These are phyloP conservation scores for Strix uralensis DNA, from an alignment of 2,113 vertebrate genomes.

Conservation along the genomic window DNA sequence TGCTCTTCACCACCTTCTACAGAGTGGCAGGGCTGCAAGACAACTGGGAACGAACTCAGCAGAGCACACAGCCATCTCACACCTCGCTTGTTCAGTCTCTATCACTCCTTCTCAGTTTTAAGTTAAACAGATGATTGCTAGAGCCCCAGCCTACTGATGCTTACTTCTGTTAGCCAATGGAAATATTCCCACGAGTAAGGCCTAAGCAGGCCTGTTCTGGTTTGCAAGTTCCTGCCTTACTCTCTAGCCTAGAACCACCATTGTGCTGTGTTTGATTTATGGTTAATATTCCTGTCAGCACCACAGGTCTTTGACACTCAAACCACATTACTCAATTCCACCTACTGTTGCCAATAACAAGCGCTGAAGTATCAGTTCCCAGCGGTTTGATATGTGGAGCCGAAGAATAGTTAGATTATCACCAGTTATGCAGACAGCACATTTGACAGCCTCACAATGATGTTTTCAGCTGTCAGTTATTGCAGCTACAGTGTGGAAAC, in stretches of 20 bases:
- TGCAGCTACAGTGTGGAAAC: not conserved
- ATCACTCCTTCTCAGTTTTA: not conserved
- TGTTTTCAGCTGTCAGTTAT: slow-evolving; percentile 27
- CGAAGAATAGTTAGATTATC: slow-evolving; percentile 21
- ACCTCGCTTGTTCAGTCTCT: not conserved
- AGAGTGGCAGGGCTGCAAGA: not conserved
- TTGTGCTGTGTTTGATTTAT: not conserved
- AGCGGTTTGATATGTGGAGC: not conserved
- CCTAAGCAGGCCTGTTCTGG: not conserved
- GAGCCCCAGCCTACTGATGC: not conserved
- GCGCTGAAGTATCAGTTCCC: not conserved
- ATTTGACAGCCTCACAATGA: not conserved
- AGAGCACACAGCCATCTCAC: not conserved
- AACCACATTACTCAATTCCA: not conserved
- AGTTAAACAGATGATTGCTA: rapidly evolving
- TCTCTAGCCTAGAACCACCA: not conserved
- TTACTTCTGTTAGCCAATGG: not conserved
- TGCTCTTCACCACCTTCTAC: not conserved
- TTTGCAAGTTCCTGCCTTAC: not conserved
- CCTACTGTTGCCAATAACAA: slow-evolving; percentile 9
- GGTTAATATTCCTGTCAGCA: slow-evolving; percentile 9
- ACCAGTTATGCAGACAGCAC: slow-evolving; percentile 12
- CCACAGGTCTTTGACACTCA: not conserved
- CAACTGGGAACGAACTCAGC: not conserved
- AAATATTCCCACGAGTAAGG: not conserved